A percentile compares a stretch with the other conserved stretches of the same genome.
Evolutionary conservation across 1,140 invertebrate species (phyloP).

Genomic region (Pseudachorutes palmiensis): DNA sequence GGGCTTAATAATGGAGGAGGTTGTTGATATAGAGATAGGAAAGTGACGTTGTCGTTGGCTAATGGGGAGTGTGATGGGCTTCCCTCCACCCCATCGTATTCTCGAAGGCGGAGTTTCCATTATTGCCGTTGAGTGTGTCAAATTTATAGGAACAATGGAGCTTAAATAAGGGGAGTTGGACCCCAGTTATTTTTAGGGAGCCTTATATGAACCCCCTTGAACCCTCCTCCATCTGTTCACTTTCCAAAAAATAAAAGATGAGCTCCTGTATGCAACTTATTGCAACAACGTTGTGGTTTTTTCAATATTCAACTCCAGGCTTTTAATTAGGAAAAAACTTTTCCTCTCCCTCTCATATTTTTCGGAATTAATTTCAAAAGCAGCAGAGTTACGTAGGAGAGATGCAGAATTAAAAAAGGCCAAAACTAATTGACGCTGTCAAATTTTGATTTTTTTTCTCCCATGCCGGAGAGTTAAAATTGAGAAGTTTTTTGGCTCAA

Average conservation of each 20-base stretch:
- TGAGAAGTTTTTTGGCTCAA: not conserved
- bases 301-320: not conserved
- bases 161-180: too few relatives aligned
- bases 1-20: too few relatives aligned
- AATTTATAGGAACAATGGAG: constrained; percentile 37
- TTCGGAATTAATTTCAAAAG: not conserved
- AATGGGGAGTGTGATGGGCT: constrained; percentile 16
- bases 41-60: not conserved
- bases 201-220: too few relatives aligned
- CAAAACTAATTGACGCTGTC: not conserved
- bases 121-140: constrained; percentile 38
- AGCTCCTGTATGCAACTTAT: too few relatives aligned
- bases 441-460: not conserved
- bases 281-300: too few relatives aligned
- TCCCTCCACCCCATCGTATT: constrained; percentile 36
- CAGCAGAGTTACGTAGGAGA: too few relatives aligned
- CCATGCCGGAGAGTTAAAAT: too few relatives aligned
- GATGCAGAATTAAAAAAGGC: not conserved
- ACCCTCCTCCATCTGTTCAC: constrained; percentile 31
- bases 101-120: constrained; percentile 36
- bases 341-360: not conserved
- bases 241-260: constrained; percentile 1
- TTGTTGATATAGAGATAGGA: too few relatives aligned
- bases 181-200: not conserved
- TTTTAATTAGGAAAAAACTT: not conserved